Conservation (phyloP, 2,113 vertebrate species). For the Malurus cyaneus region DNA sequence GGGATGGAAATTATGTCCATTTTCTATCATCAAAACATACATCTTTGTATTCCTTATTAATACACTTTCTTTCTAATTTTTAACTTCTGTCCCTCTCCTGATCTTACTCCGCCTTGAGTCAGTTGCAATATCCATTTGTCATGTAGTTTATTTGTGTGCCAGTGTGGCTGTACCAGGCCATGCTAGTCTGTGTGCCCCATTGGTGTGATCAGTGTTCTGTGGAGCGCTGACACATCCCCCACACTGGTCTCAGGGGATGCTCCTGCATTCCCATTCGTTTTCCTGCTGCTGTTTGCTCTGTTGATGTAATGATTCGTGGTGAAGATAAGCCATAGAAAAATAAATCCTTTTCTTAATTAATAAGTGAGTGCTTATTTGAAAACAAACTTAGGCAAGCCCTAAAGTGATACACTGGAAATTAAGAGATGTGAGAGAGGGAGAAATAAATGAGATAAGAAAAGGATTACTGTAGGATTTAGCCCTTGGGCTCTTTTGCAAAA, state of each 20-base stretch:
- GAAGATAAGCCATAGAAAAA: not conserved
- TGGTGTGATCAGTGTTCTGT: not conserved
- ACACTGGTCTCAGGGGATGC: not conserved
- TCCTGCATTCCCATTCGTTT: not conserved
- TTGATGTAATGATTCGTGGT: not conserved
- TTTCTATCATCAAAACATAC: not conserved
- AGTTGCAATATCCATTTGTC: rapidly evolving
- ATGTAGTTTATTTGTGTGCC: not conserved
- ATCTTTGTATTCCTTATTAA: not conserved
- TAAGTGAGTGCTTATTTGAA: not conserved
- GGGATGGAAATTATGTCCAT: not conserved
- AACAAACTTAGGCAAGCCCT: not conserved
- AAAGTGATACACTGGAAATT: not conserved
- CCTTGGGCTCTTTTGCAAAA: not conserved
- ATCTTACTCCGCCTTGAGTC: not conserved
- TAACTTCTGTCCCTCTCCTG: not conserved
- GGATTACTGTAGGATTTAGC: not conserved
- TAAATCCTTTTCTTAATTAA: not conserved
- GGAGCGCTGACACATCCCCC: not conserved
- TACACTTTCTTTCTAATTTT: not conserved
- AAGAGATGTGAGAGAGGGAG: not conserved
- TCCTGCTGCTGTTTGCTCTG: not conserved
- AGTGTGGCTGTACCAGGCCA: rapidly evolving
- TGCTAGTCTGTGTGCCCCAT: rapidly evolving
- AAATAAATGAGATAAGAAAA: not conserved